Base-by-base conservation (phyloP, 1,140 invertebrate species). In the Orussus abietinus region DNA sequence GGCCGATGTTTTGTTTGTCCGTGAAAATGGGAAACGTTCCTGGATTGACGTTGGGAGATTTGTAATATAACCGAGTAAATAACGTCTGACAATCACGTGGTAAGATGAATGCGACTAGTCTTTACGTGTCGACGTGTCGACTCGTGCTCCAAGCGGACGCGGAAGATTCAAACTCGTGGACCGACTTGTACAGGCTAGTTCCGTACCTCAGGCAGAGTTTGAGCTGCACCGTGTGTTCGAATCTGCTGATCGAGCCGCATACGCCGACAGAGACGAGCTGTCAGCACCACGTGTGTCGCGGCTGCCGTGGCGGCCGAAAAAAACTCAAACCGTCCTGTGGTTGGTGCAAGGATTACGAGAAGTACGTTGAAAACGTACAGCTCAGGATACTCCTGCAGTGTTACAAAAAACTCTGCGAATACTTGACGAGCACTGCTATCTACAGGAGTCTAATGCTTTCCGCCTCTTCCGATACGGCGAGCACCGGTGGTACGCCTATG, bases 331-430 rank as follows among this genome's bases (percentile, higher is more conserved):
- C 90, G 1, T 80, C 82, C 1, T 94, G 91, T 62, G 78, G 80
- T 42, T 88, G 84, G 80, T 95, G 91, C 67, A 86, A 86, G 66
- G 85, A 90, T 58, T 88, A 88, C 58, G 79, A 80, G 10, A 82
- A 84, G 49, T 94, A 92, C 66, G 73, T 80, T 13, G 89, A 92
- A 66, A 92, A 93, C 71, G 82, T 83, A 42, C 82, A 86, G 45
- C 71, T 94, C 54, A 75, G 85, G 37, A 84, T 89, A 57, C 70
- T 92, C 13, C 63, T 94, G 35, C 84, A 90, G 55, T 91, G 90
- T 72, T 95, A 92, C 61, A 90, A 90, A 69, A 88, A 89, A 51
- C 73, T 94, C 7, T 94, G 90, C 75, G 78, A 85, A 58, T 90
- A 88, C 69, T 74, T 94, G 40, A 80, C 81, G 37, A 80, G 78